Percentiles rank a stretch among this genome's conserved stretches.
phyloP scores from a whole-genome alignment of 1,140 invertebrate genomes.

The Scylla paramamosain region DNA sequence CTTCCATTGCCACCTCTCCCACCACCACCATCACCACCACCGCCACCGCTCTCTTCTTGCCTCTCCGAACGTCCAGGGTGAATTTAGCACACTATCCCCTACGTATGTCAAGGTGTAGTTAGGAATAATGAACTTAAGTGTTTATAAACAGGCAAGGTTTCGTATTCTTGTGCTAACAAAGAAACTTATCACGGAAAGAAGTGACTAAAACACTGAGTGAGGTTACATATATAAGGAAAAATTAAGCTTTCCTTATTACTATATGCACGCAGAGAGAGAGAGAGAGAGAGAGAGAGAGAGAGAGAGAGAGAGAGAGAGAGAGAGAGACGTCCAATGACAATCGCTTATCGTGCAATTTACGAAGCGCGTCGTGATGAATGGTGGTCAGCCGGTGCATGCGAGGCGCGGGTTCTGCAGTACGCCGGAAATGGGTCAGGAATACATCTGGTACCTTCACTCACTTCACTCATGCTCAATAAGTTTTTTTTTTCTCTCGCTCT shows the following conservation, averaged over 20 bases:
- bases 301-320: constrained; percentile 35
- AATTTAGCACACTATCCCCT: not conserved
- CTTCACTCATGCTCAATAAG: not conserved
- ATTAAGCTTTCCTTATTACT: not conserved
- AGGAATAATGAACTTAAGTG: not conserved
- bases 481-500: not conserved
- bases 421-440: constrained; percentile 9
- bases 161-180: not conserved
- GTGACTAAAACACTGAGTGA: not conserved
- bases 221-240: too few species aligned
- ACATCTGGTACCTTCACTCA: not conserved
- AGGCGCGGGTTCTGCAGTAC: not conserved
- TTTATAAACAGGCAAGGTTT: not conserved
- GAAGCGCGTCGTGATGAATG: constrained; percentile 34
- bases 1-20: not conserved
- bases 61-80: not conserved
- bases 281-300: constrained; percentile 53
- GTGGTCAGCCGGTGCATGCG: not conserved
- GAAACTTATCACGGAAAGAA: not conserved
- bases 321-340: constrained; percentile 48
- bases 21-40: not conserved
- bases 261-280: too few species aligned
- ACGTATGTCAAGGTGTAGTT: not conserved
- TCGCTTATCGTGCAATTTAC: constrained; percentile 64
- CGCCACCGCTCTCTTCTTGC: not conserved